Base-by-base conservation (phyloP, 2,113 vertebrate genomes). In the Gambusia holbrooki region DNA sequence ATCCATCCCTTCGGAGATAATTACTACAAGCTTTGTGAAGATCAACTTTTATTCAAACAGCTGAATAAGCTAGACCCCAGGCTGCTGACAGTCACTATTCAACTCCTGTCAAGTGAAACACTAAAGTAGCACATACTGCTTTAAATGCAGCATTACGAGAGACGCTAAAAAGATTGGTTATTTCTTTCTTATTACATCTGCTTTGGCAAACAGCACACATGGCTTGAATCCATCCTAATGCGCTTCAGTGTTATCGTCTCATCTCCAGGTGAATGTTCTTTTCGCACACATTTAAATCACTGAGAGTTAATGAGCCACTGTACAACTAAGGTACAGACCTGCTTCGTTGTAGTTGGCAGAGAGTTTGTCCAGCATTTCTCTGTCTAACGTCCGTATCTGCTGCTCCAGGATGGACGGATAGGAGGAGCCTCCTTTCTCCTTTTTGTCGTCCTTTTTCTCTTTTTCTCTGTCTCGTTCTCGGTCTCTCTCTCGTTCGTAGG, bases 341-440 rank as follows among this genome's bases (percentile, higher is more conserved):
- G 98, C 97, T 94, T 99, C 97, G 15, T 99, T 98, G 11, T 97
- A 98, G 69, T 95, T 94, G 1, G 96, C 95, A 0, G 97, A 96
- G 28, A 99, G 90, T 83, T 98, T 99, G 71, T 97, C 96, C 82
- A 99, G 93, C 92, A 99, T 96, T 83, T 99, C 96, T 83, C 94
- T 92, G 88, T 99, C 98, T 65, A 99, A 91, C 1, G 93, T 94
- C 3, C 99, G 86, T 86, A 99, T 99, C 90, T 99, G 97, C 88
- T 99, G 96, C 84, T 97, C 96, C 84, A 99, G 94, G 89, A 99
- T 98, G 76, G 95, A 96, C 22, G 96, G 96, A 83, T 97, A 97
- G 45, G 96, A 97, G 61, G 95, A 88, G 10, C 96, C 94, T 0
- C 95, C 95, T 63, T 95, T 94, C 86, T 98, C 97, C 88, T 96